These are phyloP conservation scores for Holacanthus passer DNA, from an alignment of 2,113 vertebrate species.

Conservation along the genomic window DNA sequence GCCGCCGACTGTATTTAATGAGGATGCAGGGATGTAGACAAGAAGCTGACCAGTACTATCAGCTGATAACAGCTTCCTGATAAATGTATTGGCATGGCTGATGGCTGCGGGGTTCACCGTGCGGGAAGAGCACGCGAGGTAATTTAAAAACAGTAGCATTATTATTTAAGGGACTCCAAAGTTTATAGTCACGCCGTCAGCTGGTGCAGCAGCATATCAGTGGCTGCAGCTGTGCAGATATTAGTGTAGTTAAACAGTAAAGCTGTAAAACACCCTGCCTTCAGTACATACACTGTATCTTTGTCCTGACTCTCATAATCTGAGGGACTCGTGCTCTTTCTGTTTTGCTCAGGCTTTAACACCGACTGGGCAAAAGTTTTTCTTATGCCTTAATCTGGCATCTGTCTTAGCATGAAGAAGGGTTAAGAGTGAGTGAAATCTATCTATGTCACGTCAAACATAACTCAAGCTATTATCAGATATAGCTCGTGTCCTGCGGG, in stretches of 20 bases:
- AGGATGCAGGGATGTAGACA: constrained; percentile 16
- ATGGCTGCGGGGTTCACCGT: neutral
- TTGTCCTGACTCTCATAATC: neutral
- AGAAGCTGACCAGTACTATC: neutral
- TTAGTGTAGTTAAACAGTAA: neutral
- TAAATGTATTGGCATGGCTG: neutral
- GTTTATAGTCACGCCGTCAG: constrained; percentile 16
- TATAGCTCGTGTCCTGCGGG: constrained; percentile 10
- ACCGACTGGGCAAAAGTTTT: constrained; percentile 2
- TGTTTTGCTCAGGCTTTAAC: neutral
- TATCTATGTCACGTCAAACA: constrained; percentile 34
- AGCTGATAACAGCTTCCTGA: constrained; percentile 9
- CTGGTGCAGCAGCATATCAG: constrained; percentile 18
- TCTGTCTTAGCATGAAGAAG: neutral
- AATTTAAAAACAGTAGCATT: constrained; percentile 1
- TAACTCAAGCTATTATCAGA: constrained; percentile 33
- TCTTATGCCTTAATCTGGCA: neutral
- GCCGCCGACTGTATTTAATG: constrained; percentile 25
- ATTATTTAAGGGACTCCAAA: neutral
- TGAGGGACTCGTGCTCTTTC: neutral
- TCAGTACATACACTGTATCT: constrained; percentile 19
- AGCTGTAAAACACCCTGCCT: constrained; percentile 33
- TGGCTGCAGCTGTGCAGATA: constrained; percentile 36
- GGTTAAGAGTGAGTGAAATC: constrained; percentile 23
- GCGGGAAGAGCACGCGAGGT: neutral